Base-by-base conservation (phyloP, 2,888 invertebrate genomes). In the Temnothorax rugatulus region DNA sequence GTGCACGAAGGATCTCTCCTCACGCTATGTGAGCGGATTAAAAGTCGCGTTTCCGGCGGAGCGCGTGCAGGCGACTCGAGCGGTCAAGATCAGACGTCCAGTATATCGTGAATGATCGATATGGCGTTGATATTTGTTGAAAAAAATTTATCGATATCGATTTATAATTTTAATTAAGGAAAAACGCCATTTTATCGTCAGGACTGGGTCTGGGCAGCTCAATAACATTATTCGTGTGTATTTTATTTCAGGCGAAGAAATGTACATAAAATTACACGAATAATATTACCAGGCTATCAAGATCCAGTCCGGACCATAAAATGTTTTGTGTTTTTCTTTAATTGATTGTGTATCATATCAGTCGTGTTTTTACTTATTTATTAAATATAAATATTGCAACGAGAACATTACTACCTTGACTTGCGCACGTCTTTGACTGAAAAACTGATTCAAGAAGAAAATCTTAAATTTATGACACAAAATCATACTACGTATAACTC, bases 1-100 rank as follows among this genome's bases (percentile, higher is more conserved):
- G 25, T 59, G 68, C 44, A n/a, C 61, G 18, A 34, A 29, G 52
- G 21, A 63, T 82, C 73, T 52, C 44, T 61, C 50, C 21, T 52
- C 66, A 13, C 64, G 61, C 47, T 75, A 57, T 21, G 74, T 74
- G 25, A 82, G 41, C 50, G 75, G 63, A 76, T 76, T 77, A 57
- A 75, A 82, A 77, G 64, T 76, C 66, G 57, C 63, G 25, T 64
- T 82, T 82, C 64, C 73, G 68, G 34, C 25, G 68, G 7, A 50
- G 7, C 47, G 47, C 50, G 71, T 44, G 29, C 34, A 34, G 34
- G 47, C 9, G 15, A 38, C 68, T 57, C 2, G 7, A 50, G 15
- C 21, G 4, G 7, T 44, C 54, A 11, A 50, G 52, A 52, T 29
- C 57, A n/a, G 8, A 34, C 9, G 21, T 61, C 2, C 52, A 38